phyloP scores from a whole-genome alignment of 1,140 invertebrate species.

The Habropoda laboriosa region DNA sequence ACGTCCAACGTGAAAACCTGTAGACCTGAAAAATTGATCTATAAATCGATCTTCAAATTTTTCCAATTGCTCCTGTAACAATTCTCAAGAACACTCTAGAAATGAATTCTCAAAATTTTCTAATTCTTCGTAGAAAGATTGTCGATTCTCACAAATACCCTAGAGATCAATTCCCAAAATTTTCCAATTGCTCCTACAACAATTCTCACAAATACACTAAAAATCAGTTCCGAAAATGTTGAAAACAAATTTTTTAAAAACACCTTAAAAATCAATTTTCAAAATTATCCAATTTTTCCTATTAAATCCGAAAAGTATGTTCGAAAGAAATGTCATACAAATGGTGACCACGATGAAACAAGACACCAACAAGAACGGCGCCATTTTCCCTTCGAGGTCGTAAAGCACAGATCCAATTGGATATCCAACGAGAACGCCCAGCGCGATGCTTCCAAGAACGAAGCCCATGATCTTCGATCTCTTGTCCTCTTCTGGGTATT shows the following conservation, averaged over 20 bases:
- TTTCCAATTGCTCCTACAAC: no score
- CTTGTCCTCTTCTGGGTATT: slow-evolving; percentile 83
- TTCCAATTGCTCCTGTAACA: no score
- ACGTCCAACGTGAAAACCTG: slow-evolving; percentile 64
- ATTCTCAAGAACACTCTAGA: not conserved
- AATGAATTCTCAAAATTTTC: not conserved
- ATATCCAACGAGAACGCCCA: slow-evolving; percentile 90
- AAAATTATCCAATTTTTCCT: no score
- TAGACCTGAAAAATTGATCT: slow-evolving; percentile 58
- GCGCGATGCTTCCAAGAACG: slow-evolving; percentile 89
- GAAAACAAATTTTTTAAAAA: no score
- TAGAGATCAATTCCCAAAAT: no score
- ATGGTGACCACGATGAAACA: slow-evolving; percentile 84
- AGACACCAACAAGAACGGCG: slow-evolving; percentile 88
- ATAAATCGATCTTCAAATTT: not conserved
- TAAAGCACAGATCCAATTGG: slow-evolving; percentile 90
- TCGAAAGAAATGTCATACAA: slow-evolving; percentile 74
- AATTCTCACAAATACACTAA: no score
- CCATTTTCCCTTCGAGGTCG: slow-evolving; percentile 87
- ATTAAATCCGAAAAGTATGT: not conserved
- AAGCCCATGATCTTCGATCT: slow-evolving; percentile 89
- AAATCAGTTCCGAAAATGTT: no score
- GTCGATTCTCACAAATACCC: no score
- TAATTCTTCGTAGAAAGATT: no score
- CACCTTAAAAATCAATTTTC: no score